Percentiles rank a stretch among this genome's conserved stretches.
These are phyloP conservation scores for Dugesia japonica DNA, from an alignment of 2,888 invertebrate genomes.

Conservation along the genomic window DNA sequence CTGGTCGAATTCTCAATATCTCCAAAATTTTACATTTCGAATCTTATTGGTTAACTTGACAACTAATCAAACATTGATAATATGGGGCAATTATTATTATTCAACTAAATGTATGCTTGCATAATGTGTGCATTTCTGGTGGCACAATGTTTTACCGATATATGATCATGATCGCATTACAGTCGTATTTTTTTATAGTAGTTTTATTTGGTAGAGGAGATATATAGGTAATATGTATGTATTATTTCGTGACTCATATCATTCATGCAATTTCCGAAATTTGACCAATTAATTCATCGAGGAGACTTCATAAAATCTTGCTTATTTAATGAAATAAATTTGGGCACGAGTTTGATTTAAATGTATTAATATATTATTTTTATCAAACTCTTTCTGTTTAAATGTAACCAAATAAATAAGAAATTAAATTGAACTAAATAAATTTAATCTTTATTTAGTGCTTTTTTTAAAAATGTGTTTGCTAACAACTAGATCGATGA, in stretches of 20 bases:
- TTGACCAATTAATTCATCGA: background rate
- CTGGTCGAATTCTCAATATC: background rate
- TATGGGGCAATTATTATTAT: background rate
- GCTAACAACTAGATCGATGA: too few species aligned
- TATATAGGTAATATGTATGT: background rate
- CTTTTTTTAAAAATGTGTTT: too few species aligned
- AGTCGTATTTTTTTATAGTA: too few species aligned
- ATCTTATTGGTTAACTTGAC: background rate
- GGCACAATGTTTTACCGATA: background rate
- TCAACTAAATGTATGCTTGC: background rate
- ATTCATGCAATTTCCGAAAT: background rate
- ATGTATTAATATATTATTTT: too few species aligned
- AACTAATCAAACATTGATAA: background rate
- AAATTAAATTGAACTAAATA: too few species aligned
- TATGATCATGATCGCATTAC: too few species aligned
- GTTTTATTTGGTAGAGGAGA: background rate
- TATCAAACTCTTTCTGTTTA: too few species aligned
- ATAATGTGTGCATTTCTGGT: background rate
- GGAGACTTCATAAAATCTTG: too few species aligned
- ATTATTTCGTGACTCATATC: constrained; percentile 1
- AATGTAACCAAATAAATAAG: too few species aligned
- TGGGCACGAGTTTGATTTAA: too few species aligned
- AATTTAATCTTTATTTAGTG: too few species aligned
- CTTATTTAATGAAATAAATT: too few species aligned
- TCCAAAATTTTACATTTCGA: background rate